phyloP scores from a whole-genome alignment of 2,888 invertebrate genomes.

The Meloe dianella region DNA sequence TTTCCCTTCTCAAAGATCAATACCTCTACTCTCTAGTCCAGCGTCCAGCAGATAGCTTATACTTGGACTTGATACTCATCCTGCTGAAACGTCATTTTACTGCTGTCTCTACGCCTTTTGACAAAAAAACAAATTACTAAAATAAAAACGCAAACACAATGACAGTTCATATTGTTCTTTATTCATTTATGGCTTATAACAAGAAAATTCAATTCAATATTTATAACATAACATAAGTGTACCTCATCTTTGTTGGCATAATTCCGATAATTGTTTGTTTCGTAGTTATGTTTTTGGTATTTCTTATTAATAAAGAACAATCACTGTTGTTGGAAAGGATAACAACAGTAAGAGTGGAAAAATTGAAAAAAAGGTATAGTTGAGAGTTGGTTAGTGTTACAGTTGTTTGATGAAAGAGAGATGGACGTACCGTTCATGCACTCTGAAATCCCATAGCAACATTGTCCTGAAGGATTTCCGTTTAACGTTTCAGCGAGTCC shows the following conservation, averaged over 20 bases:
- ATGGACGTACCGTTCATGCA: slow-evolving; percentile 16
- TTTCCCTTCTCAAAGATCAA: slow-evolving; percentile 63
- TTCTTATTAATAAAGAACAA: too few relatives aligned
- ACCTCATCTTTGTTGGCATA: too few relatives aligned
- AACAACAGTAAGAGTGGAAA: not conserved
- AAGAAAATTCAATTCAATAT: too few relatives aligned
- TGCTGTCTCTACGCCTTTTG: slow-evolving; percentile 22
- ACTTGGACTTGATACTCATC: slow-evolving; percentile 45
- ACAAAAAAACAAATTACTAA: not conserved
- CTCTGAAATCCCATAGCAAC: slow-evolving; percentile 27
- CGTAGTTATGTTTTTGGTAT: too few relatives aligned
- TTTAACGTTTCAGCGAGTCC: slow-evolving; percentile 41
- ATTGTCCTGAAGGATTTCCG: slow-evolving; percentile 33
- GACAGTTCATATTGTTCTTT: not conserved
- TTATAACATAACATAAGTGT: too few relatives aligned
- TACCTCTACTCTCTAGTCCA: slow-evolving; percentile 60
- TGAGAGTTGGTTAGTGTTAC: slow-evolving; percentile 14
- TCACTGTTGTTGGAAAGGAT: not conserved
- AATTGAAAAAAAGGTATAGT: not conserved
- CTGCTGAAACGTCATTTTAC: slow-evolving; percentile 25
- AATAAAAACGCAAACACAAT: not conserved
- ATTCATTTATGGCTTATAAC: too few relatives aligned
- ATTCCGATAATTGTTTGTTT: too few relatives aligned
- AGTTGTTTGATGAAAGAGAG: slow-evolving; percentile 11
- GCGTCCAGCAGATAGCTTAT: slow-evolving; percentile 53